Evolutionary conservation across 2,888 invertebrate species (phyloP).

Genomic region (Spilosoma lubricipeda): DNA sequence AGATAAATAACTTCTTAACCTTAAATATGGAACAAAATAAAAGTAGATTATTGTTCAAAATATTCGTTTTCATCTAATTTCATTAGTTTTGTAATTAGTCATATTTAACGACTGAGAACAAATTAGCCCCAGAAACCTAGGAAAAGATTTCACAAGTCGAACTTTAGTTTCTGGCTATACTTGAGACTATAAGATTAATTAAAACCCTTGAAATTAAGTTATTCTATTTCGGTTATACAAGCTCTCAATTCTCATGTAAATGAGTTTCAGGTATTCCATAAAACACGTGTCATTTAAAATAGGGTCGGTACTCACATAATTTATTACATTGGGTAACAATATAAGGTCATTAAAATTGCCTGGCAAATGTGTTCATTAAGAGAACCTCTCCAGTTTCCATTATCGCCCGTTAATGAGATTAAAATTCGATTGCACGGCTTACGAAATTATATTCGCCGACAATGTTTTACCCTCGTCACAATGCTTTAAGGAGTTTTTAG

Average conservation of each 20-base stretch:
- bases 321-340: constrained; percentile 32
- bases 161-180: neutral
- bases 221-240: neutral
- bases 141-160: neutral
- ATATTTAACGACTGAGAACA: neutral
- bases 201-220: neutral
- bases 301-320: constrained; percentile 26
- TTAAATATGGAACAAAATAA: no score
- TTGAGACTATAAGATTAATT: neutral
- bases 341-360: constrained; percentile 44
- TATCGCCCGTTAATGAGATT: constrained; percentile 66
- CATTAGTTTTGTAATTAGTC: neutral
- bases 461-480: constrained; percentile 55
- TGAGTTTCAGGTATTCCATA: neutral
- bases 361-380: constrained; percentile 52
- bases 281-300: constrained; percentile 15
- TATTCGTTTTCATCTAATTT: neutral
- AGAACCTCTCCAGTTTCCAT: constrained; percentile 57
- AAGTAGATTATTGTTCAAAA: no score
- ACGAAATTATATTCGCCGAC: constrained; percentile 57
- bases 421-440: constrained; percentile 65
- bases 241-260: neutral
- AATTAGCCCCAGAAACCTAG: neutral
- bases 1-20: no score
- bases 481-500: constrained; percentile 43